These are phyloP conservation scores for Apostichopus japonicus DNA, from an alignment of 35 echinoderm and acorn worm genomes.

Conservation along the genomic window DNA sequence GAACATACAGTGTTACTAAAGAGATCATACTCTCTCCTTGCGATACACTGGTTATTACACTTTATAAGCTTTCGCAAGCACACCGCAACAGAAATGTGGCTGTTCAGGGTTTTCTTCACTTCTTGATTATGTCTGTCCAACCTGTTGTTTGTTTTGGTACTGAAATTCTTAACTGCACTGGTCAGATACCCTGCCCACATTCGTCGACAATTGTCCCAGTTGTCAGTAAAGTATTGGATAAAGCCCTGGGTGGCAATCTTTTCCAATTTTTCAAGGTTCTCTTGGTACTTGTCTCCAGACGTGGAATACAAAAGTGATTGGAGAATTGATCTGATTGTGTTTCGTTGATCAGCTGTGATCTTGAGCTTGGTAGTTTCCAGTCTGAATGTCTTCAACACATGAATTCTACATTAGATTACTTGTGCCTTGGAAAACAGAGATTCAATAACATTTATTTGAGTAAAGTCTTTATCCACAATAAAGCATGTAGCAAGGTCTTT, in stretches of 20 bases:
- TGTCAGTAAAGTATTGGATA: background rate
- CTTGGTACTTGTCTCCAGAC: background rate
- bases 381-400: constrained; percentile 47
- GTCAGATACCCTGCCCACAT: constrained; percentile 31
- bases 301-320: constrained; percentile 25
- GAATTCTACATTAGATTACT: constrained; percentile 1
- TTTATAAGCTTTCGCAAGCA: background rate
- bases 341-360: background rate
- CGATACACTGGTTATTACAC: background rate
- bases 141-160: constrained; percentile 38
- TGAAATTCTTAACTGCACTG: background rate
- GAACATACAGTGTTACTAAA: background rate
- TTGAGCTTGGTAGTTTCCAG: constrained; percentile 38
- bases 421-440: background rate
- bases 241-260: constrained; percentile 13
- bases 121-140: constrained; percentile 40
- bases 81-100: constrained; percentile 34
- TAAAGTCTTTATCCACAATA: constrained; percentile 47
- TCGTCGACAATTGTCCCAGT: constrained; percentile 49
- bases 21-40: background rate
- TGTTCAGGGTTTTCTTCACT: constrained; percentile 25
- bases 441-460: constrained; percentile 1
- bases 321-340: constrained; percentile 10
- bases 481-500: constrained; percentile 13
- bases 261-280: background rate